These are phyloP conservation scores for Enhydra lutris DNA, from an alignment of 2,113 vertebrate genomes.

Conservation along the genomic window DNA sequence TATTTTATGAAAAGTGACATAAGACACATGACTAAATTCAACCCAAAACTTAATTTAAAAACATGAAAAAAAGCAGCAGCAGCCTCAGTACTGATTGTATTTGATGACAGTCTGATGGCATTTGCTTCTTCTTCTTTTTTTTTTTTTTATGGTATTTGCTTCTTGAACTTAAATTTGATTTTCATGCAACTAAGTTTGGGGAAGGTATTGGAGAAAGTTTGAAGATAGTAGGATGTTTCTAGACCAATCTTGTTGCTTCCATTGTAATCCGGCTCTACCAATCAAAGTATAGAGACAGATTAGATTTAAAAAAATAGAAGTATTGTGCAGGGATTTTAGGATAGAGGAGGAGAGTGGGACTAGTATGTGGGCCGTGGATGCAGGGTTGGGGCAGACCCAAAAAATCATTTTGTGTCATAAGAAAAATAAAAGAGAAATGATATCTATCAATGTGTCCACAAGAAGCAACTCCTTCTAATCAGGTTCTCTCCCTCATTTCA, in stretches of 20 bases:
- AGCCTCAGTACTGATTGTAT: fast-evolving
- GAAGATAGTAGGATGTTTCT: background rate
- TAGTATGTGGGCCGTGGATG: background rate
- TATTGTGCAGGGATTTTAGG: fast-evolving
- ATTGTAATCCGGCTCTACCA: background rate
- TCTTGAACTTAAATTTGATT: background rate
- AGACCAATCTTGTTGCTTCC: background rate
- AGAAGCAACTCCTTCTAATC: background rate
- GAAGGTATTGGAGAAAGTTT: background rate
- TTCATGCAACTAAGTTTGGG: background rate
- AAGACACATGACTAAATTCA: background rate
- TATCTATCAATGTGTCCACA: background rate
- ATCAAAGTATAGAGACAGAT: background rate
- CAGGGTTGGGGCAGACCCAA: background rate
- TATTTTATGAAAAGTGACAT: background rate
- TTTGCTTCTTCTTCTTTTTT: too few species aligned
- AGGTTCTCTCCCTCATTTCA: background rate
- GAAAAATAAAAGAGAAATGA: background rate
- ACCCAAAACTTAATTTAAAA: background rate
- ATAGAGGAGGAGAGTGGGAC: background rate
- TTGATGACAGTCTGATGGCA: background rate
- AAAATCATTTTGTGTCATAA: background rate
- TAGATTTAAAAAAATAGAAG: background rate
- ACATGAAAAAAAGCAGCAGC: background rate
- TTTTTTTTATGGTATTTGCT: background rate